These are phyloP conservation scores for Clitarchus hookeri DNA, from an alignment of 2,888 invertebrate genomes.

Conservation along the genomic window DNA sequence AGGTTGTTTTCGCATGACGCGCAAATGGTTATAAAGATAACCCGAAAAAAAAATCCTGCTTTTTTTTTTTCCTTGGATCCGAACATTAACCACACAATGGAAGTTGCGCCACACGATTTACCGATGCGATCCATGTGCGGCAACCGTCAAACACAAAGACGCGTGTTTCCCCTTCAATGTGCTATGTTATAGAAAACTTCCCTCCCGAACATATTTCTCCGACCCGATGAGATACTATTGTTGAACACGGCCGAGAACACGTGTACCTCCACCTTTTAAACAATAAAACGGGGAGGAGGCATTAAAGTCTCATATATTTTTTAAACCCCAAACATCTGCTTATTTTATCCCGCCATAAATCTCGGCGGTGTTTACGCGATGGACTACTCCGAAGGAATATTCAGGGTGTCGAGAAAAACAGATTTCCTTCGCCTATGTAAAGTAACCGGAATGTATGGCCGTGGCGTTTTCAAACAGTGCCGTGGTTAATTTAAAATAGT, in stretches of 20 bases:
- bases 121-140: neutral
- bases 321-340: conserved; percentile 1
- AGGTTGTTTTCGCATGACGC: neutral
- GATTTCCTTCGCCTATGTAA: neutral
- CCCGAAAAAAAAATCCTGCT: neutral
- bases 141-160: neutral
- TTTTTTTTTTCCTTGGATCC: neutral
- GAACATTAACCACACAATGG: neutral
- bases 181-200: neutral
- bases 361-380: neutral
- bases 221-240: neutral
- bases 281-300: neutral
- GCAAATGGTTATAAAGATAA: neutral
- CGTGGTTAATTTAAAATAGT: no score
- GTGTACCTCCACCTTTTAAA: neutral
- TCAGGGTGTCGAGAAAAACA: neutral
- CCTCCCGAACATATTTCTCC: neutral
- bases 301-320: conserved; percentile 14
- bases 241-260: neutral
- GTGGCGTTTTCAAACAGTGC: neutral
- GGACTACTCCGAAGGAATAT: neutral
- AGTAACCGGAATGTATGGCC: neutral
- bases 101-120: neutral
- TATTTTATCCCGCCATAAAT: neutral
- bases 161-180: neutral